phyloP scores from a whole-genome alignment of 2,888 invertebrate genomes.

The Cecidostiba fungosa region DNA sequence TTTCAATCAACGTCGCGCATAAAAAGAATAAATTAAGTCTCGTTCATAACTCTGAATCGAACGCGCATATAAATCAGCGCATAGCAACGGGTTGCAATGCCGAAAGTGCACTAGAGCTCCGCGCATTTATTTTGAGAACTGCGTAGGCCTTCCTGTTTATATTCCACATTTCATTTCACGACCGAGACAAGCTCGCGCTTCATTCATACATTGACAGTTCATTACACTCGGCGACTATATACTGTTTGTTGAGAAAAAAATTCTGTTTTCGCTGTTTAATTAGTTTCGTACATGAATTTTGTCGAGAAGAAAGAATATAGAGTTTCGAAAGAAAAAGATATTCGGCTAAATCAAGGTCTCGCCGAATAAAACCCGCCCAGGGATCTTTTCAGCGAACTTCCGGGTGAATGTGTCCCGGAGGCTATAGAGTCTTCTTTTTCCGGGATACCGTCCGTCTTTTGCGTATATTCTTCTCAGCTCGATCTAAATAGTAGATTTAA shows the following conservation, averaged over 20 bases:
- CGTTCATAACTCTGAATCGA: not conserved
- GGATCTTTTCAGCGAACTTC: not conserved
- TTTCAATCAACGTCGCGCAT: not conserved
- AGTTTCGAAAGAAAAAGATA: too few relatives aligned
- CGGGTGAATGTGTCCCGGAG: not conserved
- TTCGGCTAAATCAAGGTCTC: not conserved
- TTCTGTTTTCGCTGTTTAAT: too few relatives aligned
- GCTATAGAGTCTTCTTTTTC: not conserved
- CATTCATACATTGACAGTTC: not conserved
- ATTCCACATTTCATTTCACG: not conserved
- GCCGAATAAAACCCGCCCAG: not conserved
- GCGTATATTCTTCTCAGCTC: not conserved
- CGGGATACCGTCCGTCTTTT: not conserved
- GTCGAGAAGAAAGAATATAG: not conserved
- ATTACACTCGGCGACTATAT: not conserved
- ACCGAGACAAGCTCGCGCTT: not conserved
- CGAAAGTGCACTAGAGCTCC: not conserved
- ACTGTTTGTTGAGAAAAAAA: not conserved
- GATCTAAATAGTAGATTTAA: not conserved
- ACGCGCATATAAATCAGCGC: not conserved
- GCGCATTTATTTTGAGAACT: constrained; percentile 5
- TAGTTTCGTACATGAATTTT: too few relatives aligned
- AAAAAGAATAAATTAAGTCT: not conserved
- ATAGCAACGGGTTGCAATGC: not conserved
- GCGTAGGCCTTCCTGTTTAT: constrained; percentile 11